Percentiles rank a stretch among this genome's conserved stretches.
Conservation (phyloP, 2,888 invertebrate species). For the Phyllotreta cruciferae region DNA sequence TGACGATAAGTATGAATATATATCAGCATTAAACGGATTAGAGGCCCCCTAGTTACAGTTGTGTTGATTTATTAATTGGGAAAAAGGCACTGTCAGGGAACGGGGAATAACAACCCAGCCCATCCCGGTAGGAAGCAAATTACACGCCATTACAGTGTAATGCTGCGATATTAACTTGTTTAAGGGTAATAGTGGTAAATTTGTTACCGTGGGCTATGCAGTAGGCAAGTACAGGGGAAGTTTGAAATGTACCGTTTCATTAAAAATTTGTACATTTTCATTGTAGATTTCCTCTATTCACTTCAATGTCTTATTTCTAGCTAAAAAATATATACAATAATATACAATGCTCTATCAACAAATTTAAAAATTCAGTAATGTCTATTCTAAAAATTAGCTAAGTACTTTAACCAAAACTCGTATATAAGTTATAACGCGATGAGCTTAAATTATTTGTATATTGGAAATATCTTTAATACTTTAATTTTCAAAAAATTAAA, state of each 20-base stretch:
- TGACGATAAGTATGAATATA: slow-evolving; percentile 49
- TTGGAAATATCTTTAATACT: too few species aligned
- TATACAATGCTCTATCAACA: too few species aligned
- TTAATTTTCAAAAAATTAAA: too few species aligned
- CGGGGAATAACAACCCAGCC: slow-evolving; percentile 25
- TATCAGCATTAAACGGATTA: slow-evolving; percentile 50
- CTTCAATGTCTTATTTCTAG: too few species aligned
- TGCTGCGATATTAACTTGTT: slow-evolving; percentile 31
- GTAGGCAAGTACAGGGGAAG: background rate
- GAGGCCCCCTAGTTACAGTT: slow-evolving; percentile 20
- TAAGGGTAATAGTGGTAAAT: slow-evolving; percentile 28
- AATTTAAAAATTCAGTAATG: too few species aligned
- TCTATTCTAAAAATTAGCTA: too few species aligned
- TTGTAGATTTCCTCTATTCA: too few species aligned
- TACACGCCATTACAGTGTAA: slow-evolving; percentile 28
- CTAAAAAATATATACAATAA: too few species aligned
- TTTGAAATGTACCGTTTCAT: background rate
- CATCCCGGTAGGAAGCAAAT: slow-evolving; percentile 30
- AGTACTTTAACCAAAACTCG: too few species aligned
- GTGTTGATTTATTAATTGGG: slow-evolving; percentile 41
- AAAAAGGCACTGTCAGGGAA: slow-evolving; percentile 29
- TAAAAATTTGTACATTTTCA: too few species aligned
- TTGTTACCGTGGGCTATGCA: slow-evolving; percentile 7
- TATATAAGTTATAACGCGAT: too few species aligned
- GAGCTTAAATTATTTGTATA: too few species aligned